Evolutionary conservation across 2,797 vertebrate species (phyloP), one percentile per base, ranked within the genome.

Genomic region (Muraenolepis orangiensis): DNA sequence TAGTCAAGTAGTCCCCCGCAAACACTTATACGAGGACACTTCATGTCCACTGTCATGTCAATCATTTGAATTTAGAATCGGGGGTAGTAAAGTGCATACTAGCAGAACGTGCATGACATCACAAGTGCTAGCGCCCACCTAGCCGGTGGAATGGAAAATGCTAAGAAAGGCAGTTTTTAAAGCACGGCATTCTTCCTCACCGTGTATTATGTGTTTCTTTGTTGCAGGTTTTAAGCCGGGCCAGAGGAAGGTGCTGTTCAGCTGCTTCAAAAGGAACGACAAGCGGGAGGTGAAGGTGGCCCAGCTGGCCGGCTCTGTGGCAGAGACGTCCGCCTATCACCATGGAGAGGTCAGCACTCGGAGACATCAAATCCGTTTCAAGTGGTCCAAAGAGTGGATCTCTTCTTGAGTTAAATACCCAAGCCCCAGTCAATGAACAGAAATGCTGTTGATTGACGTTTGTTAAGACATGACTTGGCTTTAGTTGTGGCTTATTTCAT

Each of bases 281-380:
- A 99, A 98, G 77, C 91, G 97, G 80, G 98, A 99, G 82, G 98
- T 99, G 84, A 99, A 99, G 80, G 97, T 99, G 80, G 98, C 97
- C 72, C 98, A 99, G 88, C 87, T 99, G 90, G 98, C 98, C 74
- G 98, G 98, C n/a, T 99, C 98, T 18, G 96, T 99, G 11, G 97
- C 98, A 3, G 98, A 99, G 91, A 99, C 98, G 95, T 99, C 98
- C 0, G 97, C 98, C 30, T 99, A 99, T 83, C 98, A 99, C 84
- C 98, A 99, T 1, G 98, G 98, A 84, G 98, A 99, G 93, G 97
- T 99, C 91, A 92, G 92, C 66, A 64, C 8, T 23, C 11, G 57
- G n/a, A 64, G 57, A 26, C 23, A 2, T n/a, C n/a, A 7, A n/a
- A 26, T 64, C 57, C 12, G 57, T 64, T 68, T 7, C 66, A 0